Conservation (phyloP, 2,888 invertebrate genomes). For the Lasioglossum zephyrum region DNA sequence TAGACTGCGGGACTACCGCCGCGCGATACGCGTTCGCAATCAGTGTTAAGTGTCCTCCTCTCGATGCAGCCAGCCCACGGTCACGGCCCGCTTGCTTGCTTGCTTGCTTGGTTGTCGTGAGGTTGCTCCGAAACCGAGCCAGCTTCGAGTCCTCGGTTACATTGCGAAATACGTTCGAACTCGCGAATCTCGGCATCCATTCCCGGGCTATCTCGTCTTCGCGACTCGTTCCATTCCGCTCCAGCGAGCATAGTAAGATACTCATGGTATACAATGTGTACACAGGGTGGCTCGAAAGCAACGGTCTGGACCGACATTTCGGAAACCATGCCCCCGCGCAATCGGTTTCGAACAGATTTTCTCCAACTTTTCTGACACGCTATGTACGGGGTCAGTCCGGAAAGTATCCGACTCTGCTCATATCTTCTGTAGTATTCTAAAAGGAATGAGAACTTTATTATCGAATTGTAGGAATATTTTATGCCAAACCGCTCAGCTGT, state of each 20-base stretch:
- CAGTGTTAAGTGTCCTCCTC: conserved; percentile 63
- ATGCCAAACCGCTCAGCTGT: no score
- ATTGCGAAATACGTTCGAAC: conserved; percentile 4
- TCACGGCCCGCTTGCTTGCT: background rate
- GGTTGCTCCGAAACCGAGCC: conserved; percentile 21
- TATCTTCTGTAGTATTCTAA: no score
- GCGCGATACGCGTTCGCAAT: conserved; percentile 66
- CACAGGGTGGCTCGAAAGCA: background rate
- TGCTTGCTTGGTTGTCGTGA: background rate
- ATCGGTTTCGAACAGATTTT: background rate
- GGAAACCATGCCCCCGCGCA: background rate
- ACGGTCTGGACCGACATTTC: background rate
- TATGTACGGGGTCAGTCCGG: no score
- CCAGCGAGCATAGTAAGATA: background rate
- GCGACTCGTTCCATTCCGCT: conserved; percentile 11
- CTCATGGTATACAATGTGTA: background rate
- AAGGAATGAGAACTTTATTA: no score
- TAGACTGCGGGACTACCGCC: conserved; percentile 23
- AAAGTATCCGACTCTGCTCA: no score
- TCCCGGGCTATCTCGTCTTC: conserved; percentile 1
- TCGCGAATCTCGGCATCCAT: conserved; percentile 9
- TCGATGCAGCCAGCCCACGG: conserved; percentile 7
- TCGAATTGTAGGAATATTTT: no score
- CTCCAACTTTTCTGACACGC: no score
- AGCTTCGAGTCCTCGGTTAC: background rate